These are phyloP conservation scores for Nipponia nippon DNA, from an alignment of 2,113 vertebrate genomes.

Conservation along the genomic window DNA sequence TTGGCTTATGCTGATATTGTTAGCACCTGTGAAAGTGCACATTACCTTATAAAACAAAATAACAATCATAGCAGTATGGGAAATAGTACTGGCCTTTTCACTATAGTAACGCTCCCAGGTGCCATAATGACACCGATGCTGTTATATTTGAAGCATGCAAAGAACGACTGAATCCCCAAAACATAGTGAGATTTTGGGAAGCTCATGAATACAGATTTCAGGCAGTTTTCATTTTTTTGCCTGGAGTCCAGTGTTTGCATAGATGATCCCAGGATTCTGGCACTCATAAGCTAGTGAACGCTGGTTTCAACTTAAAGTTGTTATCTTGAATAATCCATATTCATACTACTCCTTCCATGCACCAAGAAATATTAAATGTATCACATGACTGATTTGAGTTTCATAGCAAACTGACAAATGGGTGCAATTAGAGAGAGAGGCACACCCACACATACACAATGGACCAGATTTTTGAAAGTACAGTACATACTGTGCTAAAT, in stretches of 20 bases:
- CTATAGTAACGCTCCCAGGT: not conserved
- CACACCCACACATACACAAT: slow-evolving; percentile 66
- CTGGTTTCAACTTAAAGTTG: not conserved
- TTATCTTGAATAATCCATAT: slow-evolving; percentile 46
- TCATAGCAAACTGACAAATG: slow-evolving; percentile 66
- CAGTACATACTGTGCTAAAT: slow-evolving; percentile 65
- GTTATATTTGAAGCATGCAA: not conserved
- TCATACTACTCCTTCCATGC: slow-evolving; percentile 45
- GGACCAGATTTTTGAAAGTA: slow-evolving; percentile 66
- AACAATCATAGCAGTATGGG: not conserved
- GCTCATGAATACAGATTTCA: not conserved
- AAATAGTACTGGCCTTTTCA: not conserved
- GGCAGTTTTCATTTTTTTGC: not conserved
- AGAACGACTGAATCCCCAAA: not conserved
- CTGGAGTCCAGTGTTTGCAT: not conserved
- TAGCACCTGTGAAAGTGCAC: slow-evolving; percentile 2
- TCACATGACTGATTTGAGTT: slow-evolving; percentile 58
- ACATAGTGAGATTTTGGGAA: not conserved
- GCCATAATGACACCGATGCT: not conserved
- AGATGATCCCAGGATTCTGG: slow-evolving; percentile 9
- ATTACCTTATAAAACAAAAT: not conserved
- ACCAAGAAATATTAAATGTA: slow-evolving; percentile 46
- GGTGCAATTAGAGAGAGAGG: slow-evolving; percentile 64
- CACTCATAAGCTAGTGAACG: not conserved
- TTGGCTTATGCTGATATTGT: not conserved